A percentile compares a stretch with the other conserved stretches of the same genome.
Conservation (phyloP, 2,797 vertebrate genomes). For the Halcyon badia region DNA sequence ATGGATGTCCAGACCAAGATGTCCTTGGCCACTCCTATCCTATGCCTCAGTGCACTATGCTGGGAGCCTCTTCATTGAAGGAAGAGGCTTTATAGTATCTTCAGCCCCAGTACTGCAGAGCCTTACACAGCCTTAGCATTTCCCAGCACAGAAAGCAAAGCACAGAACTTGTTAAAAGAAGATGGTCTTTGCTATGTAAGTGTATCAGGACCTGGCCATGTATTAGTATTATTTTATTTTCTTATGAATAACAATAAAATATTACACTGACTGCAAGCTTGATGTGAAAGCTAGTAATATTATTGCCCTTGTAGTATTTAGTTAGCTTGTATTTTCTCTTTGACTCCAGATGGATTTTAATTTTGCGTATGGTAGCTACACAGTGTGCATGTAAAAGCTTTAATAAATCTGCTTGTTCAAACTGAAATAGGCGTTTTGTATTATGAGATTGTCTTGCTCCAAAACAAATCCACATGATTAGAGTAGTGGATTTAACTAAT, state of each 20-base stretch:
- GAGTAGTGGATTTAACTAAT: constrained; percentile 74
- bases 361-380: constrained; percentile 59
- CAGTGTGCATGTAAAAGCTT: constrained; percentile 34
- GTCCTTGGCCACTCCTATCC: background rate
- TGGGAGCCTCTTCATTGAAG: background rate
- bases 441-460: constrained; percentile 62
- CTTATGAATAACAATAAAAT: constrained; percentile 67
- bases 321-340: constrained; percentile 66
- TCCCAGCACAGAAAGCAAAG: background rate
- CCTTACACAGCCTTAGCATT: background rate
- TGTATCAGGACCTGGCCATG: background rate
- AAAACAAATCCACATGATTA: constrained; percentile 69
- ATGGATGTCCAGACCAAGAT: background rate
- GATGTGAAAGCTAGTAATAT: constrained; percentile 35
- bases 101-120: background rate
- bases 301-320: constrained; percentile 62
- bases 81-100: background rate
- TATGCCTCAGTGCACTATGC: background rate
- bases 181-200: background rate
- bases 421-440: constrained; percentile 66
- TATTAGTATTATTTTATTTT: constrained; percentile 46
- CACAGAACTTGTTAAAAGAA: background rate
- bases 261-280: constrained; percentile 18
- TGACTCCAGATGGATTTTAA: constrained; percentile 71
- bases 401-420: constrained; percentile 73